Evolutionary conservation across 2,797 vertebrate species (phyloP).

Genomic region (Cossypha caffra): DNA sequence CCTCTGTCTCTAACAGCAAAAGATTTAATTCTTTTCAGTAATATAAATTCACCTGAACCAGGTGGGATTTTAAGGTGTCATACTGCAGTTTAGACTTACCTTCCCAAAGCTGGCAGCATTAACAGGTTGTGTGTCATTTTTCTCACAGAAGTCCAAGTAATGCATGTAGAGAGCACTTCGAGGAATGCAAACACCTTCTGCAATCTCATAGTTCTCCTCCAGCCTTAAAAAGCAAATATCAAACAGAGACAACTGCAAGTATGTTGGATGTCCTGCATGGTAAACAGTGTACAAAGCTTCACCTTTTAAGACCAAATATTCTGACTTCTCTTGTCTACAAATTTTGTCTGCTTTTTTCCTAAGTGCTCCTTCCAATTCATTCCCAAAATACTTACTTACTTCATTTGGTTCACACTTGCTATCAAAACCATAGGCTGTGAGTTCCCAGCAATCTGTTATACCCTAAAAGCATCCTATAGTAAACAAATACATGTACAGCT

Average conservation of each 20-base stretch:
- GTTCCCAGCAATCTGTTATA: not conserved
- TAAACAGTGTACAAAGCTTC: not conserved
- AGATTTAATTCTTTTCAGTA: not conserved
- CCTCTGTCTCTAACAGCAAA: not conserved
- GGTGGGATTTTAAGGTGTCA: not conserved
- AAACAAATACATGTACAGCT: not conserved
- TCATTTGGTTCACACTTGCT: not conserved
- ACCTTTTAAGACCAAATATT: not conserved
- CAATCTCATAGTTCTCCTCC: constrained; percentile 98
- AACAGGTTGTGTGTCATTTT: constrained; percentile 96
- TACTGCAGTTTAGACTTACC: constrained; percentile 75
- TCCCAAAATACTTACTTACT: not conserved
- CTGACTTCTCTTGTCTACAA: not conserved
- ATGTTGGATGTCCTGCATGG: constrained; percentile 30
- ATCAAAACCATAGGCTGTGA: not conserved
- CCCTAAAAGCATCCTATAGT: not conserved
- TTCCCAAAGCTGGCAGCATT: constrained; percentile 99
- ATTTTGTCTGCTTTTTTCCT: not conserved
- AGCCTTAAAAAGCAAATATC: constrained; percentile 81
- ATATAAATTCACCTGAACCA: not conserved
- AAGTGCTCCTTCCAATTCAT: not conserved
- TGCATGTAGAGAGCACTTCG: constrained; percentile 99
- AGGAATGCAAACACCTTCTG: constrained; percentile 97
- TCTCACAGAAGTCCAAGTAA: constrained; percentile 98
- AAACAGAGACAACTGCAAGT: constrained; percentile 58